Evolutionary conservation across 2,797 vertebrate species (phyloP), one percentile per base, ranked within the genome.

Genomic region (Myotis findleyi): DNA sequence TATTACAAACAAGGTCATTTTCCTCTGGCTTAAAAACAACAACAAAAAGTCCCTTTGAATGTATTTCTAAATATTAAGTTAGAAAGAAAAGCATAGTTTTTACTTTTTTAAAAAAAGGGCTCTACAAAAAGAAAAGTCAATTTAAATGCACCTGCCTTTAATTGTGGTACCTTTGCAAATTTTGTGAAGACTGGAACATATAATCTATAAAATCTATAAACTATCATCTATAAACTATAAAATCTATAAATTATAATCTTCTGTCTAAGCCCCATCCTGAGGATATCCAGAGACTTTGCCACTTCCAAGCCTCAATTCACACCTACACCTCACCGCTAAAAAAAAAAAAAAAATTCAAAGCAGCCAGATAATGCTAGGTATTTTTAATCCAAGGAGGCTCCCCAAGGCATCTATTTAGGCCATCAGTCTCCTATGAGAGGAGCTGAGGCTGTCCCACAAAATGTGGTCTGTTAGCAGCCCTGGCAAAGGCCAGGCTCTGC

Each of bases 321-420:
- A 95, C 30, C 30, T 79, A 36, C n/a, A 20, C 41, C 7, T 84
- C 49, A 88, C 12, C 44, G 85, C 20, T 30, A 72, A 30, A 82
- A 91, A 72, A 36, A 73, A 72, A 30, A 82, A 89, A 68, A 36
- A 73, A n/a, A 66, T 17, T 27, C 86, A 77, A 91, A 83, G 27
- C 18, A 92, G 44, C 21, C 84, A 75, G 38, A 92, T 73, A 94
- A 53, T 71, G 51, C n/a, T 59, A 41, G 72, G 27, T 93, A 91
- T 89, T 96, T 97, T 95, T 73, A 93, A 92, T 91, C 44, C 93
- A 76, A 80, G 89, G 72, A 91, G 72, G 17, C 38, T 89, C 89
- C 94, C 69, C 12, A 79, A 89, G 87, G 84, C 69, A 91, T 89
- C 91, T 82, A 75, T 36, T 23, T 47, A 89, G 87, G 95, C 55